Evolutionary conservation across 2,888 invertebrate species (phyloP).

Genomic region (Ernsta delagoae): DNA sequence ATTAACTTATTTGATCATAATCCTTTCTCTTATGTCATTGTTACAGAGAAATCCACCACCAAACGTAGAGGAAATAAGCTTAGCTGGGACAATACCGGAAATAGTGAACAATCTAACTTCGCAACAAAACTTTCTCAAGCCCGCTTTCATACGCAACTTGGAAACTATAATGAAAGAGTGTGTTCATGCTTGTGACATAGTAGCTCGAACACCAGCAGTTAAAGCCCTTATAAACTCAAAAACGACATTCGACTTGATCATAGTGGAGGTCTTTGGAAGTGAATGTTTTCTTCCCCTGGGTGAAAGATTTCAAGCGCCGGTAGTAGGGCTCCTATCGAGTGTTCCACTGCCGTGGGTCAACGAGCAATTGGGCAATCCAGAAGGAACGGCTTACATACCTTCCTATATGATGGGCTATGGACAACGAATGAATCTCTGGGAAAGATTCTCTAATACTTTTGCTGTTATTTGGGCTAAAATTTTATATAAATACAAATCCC

Average conservation of each 20-base stretch:
- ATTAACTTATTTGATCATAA: not conserved
- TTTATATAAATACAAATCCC: constrained; percentile 70
- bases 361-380: constrained; percentile 83
- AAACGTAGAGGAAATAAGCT: constrained; percentile 74
- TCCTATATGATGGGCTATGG: constrained; percentile 81
- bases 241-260: constrained; percentile 68
- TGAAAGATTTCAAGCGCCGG: constrained; percentile 79
- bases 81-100: constrained; percentile 79
- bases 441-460: constrained; percentile 76
- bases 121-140: constrained; percentile 63
- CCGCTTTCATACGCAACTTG: constrained; percentile 69
- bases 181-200: constrained; percentile 73
- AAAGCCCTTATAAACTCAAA: constrained; percentile 68
- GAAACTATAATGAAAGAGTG: constrained; percentile 79
- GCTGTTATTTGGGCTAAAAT: constrained; percentile 69
- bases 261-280: constrained; percentile 82
- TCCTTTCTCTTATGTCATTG: constrained; percentile 9
- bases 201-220: constrained; percentile 68
- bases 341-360: constrained; percentile 84
- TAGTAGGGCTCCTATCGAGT: constrained; percentile 81
- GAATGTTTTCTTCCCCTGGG: constrained; percentile 85
- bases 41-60: constrained; percentile 74
- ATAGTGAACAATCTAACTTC: constrained; percentile 72
- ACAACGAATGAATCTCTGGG: constrained; percentile 76
- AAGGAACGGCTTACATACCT: constrained; percentile 83